These are phyloP conservation scores for Drosophila phalerata DNA, from an alignment of 2,888 invertebrate species.

Conservation along the genomic window DNA sequence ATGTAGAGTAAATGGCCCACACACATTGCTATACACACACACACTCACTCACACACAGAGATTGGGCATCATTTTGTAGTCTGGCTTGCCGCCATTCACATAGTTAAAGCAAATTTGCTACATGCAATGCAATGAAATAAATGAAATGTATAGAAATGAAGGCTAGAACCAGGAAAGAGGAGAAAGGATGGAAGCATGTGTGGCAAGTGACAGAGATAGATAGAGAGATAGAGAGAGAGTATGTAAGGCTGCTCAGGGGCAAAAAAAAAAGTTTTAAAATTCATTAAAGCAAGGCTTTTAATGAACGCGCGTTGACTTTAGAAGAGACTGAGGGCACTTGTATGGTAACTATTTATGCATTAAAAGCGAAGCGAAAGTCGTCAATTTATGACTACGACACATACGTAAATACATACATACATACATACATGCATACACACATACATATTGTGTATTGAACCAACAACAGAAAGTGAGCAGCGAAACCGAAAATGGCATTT, in stretches of 20 bases:
- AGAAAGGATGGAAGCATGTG: background rate
- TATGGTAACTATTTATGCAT: constrained; percentile 42
- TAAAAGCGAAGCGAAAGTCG: constrained; percentile 57
- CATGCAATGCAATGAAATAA: constrained; percentile 52
- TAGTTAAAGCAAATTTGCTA: constrained; percentile 55
- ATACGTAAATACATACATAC: background rate
- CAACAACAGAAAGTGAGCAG: constrained; percentile 42
- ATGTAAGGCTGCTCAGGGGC: background rate
- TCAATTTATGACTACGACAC: constrained; percentile 44
- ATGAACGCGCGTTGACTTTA: constrained; percentile 41
- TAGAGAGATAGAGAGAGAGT: background rate
- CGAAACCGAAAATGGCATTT: constrained; percentile 68
- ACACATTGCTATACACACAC: constrained; percentile 12
- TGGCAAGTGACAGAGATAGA: background rate
- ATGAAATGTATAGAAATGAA: constrained; percentile 33
- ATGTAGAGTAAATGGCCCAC: constrained; percentile 52
- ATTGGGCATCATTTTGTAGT: constrained; percentile 12
- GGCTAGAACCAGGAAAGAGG: too few relatives aligned
- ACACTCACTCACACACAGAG: background rate
- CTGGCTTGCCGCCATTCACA: constrained; percentile 52
- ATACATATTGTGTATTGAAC: constrained; percentile 45
- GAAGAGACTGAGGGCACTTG: constrained; percentile 36
- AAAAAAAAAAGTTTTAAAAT: constrained; percentile 44
- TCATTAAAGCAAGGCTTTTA: constrained; percentile 50
- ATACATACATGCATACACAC: constrained; percentile 1